Percentiles rank a stretch among this genome's conserved stretches.
phyloP scores from a whole-genome alignment of 2,113 vertebrate species.

The Pachyramphus minor region DNA sequence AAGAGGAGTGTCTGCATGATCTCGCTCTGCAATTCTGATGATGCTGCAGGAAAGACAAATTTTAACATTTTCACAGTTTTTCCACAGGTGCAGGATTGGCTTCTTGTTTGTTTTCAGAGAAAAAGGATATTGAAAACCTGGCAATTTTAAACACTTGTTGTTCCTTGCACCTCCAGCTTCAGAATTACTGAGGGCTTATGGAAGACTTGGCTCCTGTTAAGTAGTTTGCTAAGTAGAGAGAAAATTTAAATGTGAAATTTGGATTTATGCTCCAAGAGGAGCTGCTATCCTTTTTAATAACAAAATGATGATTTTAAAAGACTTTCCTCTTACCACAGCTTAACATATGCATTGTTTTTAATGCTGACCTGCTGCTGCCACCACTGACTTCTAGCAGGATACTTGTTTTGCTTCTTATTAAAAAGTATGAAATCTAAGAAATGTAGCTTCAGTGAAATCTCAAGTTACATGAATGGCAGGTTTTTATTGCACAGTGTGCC shows the following conservation, averaged over 20 bases:
- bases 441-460: neutral
- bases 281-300: neutral
- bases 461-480: neutral
- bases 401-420: neutral
- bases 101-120: conserved; percentile 22
- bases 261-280: neutral
- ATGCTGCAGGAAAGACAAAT: conserved; percentile 43
- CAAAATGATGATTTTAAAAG: neutral
- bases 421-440: neutral
- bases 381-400: neutral
- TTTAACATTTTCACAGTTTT: neutral
- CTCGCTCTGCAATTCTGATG: conserved; percentile 22
- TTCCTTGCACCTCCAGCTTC: neutral
- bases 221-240: neutral
- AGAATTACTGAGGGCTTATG: neutral
- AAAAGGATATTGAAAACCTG: neutral
- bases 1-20: conserved; percentile 44
- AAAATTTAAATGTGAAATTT: neutral
- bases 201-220: conserved; percentile 1
- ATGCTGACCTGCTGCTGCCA: neutral
- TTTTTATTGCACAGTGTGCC: neutral
- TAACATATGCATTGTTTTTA: neutral
- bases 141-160: neutral
- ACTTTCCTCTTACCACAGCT: neutral
- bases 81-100: conserved; percentile 3